phyloP scores from a whole-genome alignment of 2,888 invertebrate species.

The Buathra laborator region DNA sequence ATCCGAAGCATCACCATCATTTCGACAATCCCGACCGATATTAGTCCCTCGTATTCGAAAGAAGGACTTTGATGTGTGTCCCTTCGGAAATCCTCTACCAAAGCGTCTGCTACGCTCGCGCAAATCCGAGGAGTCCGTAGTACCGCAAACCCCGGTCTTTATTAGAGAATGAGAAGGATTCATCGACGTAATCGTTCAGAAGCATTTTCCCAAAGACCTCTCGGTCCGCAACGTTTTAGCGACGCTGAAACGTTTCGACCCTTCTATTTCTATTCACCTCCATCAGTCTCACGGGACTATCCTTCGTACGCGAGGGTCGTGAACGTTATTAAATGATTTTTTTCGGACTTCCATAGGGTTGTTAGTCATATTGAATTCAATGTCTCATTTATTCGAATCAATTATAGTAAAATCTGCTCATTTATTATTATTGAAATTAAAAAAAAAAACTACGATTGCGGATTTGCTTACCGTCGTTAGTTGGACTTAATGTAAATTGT shows the following conservation, averaged over 20 bases:
- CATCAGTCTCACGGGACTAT: constrained; percentile 40
- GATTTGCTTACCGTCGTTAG: too few relatives aligned
- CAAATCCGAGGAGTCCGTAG: constrained; percentile 4
- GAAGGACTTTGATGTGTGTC: constrained; percentile 62
- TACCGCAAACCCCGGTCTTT: constrained; percentile 52
- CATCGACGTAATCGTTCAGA: constrained; percentile 63
- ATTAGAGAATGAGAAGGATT: constrained; percentile 69
- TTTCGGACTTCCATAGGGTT: background rate
- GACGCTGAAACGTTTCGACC: constrained; percentile 44
- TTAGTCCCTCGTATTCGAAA: constrained; percentile 10
- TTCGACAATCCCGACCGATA: constrained; percentile 32
- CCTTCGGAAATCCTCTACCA: constrained; percentile 15
- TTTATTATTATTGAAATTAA: background rate
- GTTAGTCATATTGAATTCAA: background rate
- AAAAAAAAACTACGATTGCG: too few relatives aligned
- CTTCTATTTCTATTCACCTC: background rate
- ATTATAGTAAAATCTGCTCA: background rate
- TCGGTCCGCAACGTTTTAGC: constrained; percentile 11
- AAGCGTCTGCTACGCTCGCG: constrained; percentile 15
- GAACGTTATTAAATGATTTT: constrained; percentile 41
- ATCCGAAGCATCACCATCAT: background rate
- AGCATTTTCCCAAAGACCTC: constrained; percentile 59
- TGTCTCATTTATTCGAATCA: background rate
- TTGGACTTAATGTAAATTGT: too few relatives aligned
- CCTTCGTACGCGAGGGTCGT: constrained; percentile 6